Evolutionary conservation across 2,113 vertebrate genomes (phyloP).

Genomic region (Scatophagus argus): DNA sequence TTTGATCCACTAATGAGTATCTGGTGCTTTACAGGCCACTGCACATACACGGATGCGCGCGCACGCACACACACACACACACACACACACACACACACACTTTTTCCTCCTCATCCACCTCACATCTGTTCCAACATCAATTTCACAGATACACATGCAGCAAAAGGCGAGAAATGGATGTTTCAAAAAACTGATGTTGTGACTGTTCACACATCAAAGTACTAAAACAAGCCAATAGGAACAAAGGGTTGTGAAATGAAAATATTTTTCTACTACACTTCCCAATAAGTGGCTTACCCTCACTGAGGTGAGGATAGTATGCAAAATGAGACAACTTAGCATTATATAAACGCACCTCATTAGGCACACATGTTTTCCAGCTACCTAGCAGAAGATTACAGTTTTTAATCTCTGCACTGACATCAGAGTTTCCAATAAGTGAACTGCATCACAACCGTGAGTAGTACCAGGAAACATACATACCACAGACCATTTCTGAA

Average conservation of each 20-base stretch:
- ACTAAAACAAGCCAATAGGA: neutral
- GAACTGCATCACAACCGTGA: slow-evolving; percentile 33
- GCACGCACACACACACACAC: slow-evolving; percentile 1
- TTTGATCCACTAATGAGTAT: slow-evolving; percentile 39
- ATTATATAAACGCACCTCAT: neutral
- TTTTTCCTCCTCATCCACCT: neutral
- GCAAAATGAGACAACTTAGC: slow-evolving; percentile 5
- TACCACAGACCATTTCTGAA: slow-evolving; percentile 44
- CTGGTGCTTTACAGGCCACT: slow-evolving; percentile 17
- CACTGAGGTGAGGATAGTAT: neutral
- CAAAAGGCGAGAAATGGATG: slow-evolving; percentile 35
- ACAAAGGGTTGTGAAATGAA: neutral
- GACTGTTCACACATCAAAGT: slow-evolving; percentile 13
- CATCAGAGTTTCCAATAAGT: slow-evolving; percentile 38
- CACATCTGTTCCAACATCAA: slow-evolving; percentile 47
- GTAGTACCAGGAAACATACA: slow-evolving; percentile 50
- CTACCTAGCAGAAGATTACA: slow-evolving; percentile 1
- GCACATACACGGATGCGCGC: slow-evolving; percentile 1
- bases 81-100: neutral
- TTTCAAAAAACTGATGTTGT: slow-evolving; percentile 3
- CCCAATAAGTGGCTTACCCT: neutral
- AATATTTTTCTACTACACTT: neutral
- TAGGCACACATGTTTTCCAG: slow-evolving; percentile 20
- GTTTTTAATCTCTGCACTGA: slow-evolving; percentile 2
- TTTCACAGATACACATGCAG: slow-evolving; percentile 55